Evolutionary conservation across 2,113 vertebrate species (phyloP).

Genomic region (Chunga burmeisteri): DNA sequence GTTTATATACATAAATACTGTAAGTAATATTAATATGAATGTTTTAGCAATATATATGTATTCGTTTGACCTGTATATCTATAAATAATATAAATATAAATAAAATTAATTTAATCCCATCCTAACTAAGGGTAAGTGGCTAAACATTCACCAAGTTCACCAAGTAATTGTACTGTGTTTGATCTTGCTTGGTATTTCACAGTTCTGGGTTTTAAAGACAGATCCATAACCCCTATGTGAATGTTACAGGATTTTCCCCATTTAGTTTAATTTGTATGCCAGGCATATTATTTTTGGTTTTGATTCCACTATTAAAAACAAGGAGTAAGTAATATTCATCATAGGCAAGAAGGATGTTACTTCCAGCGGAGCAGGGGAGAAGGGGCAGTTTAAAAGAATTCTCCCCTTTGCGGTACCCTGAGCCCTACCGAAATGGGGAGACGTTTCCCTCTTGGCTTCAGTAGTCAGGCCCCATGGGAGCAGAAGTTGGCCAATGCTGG

Average conservation of each 20-base stretch:
- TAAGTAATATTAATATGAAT: neutral
- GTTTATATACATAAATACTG: neutral
- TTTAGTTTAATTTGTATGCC: neutral
- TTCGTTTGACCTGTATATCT: neutral
- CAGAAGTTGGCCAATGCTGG: neutral
- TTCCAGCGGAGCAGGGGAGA: neutral
- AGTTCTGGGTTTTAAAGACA: neutral
- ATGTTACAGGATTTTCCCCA: neutral
- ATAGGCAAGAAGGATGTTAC: neutral
- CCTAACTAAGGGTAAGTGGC: neutral
- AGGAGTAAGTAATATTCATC: neutral
- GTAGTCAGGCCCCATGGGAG: neutral
- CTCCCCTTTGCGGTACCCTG: neutral
- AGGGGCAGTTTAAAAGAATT: neutral
- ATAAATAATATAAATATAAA: neutral
- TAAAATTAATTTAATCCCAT: neutral
- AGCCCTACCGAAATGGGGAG: neutral
- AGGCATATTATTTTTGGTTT: neutral
- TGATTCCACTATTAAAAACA: neutral
- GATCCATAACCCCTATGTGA: neutral
- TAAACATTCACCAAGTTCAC: neutral
- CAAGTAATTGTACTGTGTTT: no score
- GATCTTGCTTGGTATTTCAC: neutral
- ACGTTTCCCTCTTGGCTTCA: neutral
- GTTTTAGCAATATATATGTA: neutral